These are phyloP conservation scores for Lomographa bimaculata DNA, from an alignment of 2,888 invertebrate species.

Conservation along the genomic window DNA sequence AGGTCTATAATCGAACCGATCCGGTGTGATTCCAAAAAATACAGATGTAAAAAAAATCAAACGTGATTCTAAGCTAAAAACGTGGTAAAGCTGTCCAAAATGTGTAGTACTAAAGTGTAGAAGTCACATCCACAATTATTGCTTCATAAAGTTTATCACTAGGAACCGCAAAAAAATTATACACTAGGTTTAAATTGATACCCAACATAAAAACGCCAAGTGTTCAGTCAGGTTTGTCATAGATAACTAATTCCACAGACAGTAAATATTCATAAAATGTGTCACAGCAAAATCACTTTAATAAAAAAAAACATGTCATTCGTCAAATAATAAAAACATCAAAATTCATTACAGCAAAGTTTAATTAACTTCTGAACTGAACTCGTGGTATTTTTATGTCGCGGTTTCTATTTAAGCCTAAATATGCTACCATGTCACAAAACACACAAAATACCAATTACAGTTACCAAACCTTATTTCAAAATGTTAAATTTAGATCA, in stretches of 20 bases:
- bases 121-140: slow-evolving; percentile 80
- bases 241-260: too few species aligned
- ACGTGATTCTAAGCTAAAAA: slow-evolving; percentile 41
- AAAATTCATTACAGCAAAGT: too few species aligned
- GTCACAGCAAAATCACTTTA: too few species aligned
- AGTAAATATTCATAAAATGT: too few species aligned
- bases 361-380: too few species aligned
- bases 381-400: background rate
- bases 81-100: slow-evolving; percentile 50
- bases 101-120: slow-evolving; percentile 46
- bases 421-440: slow-evolving; percentile 5
- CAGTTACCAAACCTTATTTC: slow-evolving; percentile 15
- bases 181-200: slow-evolving; percentile 1
- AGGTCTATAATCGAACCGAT: slow-evolving; percentile 5
- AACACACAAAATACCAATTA: slow-evolving; percentile 18
- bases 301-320: too few species aligned
- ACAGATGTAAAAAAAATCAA: slow-evolving; percentile 1
- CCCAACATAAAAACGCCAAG: too few species aligned
- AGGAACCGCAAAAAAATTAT: slow-evolving; percentile 58
- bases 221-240: too few species aligned
- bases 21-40: too few species aligned
- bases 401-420: slow-evolving; percentile 3
- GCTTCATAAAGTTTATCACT: slow-evolving; percentile 59
- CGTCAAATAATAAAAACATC: too few species aligned
- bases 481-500: slow-evolving; percentile 10